These are phyloP conservation scores for Urocyon cinereoargenteus DNA, from an alignment of 2,797 vertebrate species.

Conservation along the genomic window DNA sequence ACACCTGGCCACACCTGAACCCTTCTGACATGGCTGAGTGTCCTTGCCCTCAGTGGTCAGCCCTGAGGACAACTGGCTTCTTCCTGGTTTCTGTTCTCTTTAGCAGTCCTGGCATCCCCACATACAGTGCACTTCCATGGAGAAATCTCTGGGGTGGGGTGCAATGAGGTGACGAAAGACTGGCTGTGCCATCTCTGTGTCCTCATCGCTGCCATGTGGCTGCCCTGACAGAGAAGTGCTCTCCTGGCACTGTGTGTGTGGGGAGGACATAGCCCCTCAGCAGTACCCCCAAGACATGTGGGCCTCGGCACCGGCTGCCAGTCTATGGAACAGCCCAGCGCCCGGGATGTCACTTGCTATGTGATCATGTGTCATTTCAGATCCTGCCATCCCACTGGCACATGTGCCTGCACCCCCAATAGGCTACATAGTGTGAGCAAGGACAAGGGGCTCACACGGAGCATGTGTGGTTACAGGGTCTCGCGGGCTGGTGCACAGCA, in stretches of 20 bases:
- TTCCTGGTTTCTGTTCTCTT: neutral
- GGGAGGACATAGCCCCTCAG: neutral
- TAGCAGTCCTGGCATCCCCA: neutral
- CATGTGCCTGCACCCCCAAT: fast-evolving
- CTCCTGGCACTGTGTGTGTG: neutral
- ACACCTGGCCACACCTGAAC: neutral
- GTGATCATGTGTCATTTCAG: neutral
- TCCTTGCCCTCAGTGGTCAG: neutral
- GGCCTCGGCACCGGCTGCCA: neutral
- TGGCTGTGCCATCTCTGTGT: fast-evolving
- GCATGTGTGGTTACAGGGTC: neutral
- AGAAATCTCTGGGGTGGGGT: neutral
- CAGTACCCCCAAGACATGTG: neutral
- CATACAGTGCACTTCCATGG: neutral
- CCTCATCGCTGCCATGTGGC: neutral
- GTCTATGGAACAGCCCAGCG: neutral
- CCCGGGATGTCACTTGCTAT: neutral
- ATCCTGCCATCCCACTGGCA: neutral
- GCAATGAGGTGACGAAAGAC: neutral
- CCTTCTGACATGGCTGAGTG: neutral
- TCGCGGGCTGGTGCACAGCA: neutral
- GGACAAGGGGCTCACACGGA: neutral
- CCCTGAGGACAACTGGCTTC: neutral
- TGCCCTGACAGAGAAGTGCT: fast-evolving
- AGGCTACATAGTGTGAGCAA: neutral